Percentiles rank a stretch among this genome's conserved stretches.
Evolutionary conservation across 1,140 invertebrate genomes (phyloP).

Genomic region (Chrysopa pallens): DNA sequence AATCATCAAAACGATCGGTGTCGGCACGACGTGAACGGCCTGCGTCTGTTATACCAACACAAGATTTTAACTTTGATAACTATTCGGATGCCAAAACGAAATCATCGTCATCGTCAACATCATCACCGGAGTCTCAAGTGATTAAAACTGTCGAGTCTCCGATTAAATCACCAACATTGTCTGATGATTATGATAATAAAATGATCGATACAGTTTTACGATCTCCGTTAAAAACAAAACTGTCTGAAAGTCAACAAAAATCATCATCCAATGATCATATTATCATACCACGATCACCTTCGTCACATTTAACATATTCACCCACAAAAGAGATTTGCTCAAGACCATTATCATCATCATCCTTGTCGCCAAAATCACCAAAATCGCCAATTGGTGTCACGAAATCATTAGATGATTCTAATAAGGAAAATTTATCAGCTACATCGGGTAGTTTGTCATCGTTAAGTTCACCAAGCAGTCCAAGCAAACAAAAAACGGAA

Average conservation of each 20-base stretch:
- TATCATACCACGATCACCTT: conserved; percentile 7
- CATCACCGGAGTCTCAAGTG: neutral
- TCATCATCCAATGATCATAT: neutral
- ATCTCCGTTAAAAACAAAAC: neutral
- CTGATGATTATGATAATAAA: neutral
- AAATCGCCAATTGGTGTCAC: neutral
- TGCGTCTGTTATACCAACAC: conserved; percentile 16
- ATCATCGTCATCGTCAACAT: conserved; percentile 5
- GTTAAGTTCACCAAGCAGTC: conserved; percentile 24
- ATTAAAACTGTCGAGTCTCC: neutral
- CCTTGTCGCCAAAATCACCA: conserved; percentile 5
- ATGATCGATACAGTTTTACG: neutral
- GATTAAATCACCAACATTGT: neutral
- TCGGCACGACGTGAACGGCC: conserved; percentile 16
- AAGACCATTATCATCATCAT: conserved; percentile 8
- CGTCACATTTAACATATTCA: conserved; percentile 5
- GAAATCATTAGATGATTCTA: conserved; percentile 11
- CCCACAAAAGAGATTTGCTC: conserved; percentile 22
- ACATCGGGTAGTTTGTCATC: conserved; percentile 25
- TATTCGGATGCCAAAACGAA: conserved; percentile 11
- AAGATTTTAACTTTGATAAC: conserved; percentile 5
- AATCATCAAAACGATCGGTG: conserved; percentile 20
- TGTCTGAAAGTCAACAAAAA: neutral
- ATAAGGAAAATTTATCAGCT: conserved; percentile 19
- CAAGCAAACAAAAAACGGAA: conserved; percentile 24